Evolutionary conservation across 1,140 invertebrate species (phyloP).

Genomic region (Ips typographus): DNA sequence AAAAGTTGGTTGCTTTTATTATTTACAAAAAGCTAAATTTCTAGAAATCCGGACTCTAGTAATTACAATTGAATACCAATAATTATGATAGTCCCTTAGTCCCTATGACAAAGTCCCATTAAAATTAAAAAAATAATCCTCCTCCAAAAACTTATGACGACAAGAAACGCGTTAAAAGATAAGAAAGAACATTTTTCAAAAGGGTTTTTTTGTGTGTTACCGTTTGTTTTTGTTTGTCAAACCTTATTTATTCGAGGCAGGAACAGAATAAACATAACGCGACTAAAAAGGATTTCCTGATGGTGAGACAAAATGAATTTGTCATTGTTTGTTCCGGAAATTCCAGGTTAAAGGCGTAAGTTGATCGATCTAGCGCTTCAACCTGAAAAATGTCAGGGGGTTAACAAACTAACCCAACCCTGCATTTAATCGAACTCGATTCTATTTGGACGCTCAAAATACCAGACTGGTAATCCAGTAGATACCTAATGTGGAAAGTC

Average conservation of each 20-base stretch:
- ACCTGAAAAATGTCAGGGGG: background rate
- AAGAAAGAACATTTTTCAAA: background rate
- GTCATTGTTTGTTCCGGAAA: background rate
- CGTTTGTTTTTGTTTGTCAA: background rate
- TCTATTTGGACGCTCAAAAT: background rate
- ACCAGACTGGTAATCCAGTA: background rate
- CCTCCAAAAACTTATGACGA: constrained; percentile 1
- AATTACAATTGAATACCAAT: too few relatives aligned
- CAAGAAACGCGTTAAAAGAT: background rate
- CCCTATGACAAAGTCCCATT: too few relatives aligned
- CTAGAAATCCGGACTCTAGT: too few relatives aligned
- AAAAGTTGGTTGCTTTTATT: too few relatives aligned
- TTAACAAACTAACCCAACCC: background rate
- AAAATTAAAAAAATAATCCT: too few relatives aligned
- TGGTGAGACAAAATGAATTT: constrained; percentile 2
- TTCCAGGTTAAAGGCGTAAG: background rate
- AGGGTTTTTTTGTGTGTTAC: background rate
- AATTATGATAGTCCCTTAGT: too few relatives aligned
- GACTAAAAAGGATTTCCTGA: background rate
- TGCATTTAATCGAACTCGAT: background rate
- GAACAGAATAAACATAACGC: background rate
- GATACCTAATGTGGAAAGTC: constrained; percentile 1
- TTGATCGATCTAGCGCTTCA: background rate
- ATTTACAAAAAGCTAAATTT: too few relatives aligned
- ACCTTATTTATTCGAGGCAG: background rate